Evolutionary conservation across 1,140 invertebrate species (phyloP).

Genomic region (Drosophila busckii): DNA sequence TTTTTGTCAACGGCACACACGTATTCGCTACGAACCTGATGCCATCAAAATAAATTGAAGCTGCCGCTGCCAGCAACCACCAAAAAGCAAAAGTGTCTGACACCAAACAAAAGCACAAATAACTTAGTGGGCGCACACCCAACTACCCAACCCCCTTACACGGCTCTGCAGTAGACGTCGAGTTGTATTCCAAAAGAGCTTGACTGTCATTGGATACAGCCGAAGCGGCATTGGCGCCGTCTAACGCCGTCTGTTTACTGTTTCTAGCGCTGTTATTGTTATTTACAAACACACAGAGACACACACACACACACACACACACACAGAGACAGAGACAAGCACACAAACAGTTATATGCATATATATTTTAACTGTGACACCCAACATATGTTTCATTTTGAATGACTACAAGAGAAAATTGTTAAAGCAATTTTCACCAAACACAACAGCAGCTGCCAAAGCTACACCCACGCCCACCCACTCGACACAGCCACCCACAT

Average conservation of each 20-base stretch:
- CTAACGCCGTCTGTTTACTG: no score
- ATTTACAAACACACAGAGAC: not conserved
- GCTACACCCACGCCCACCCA: not conserved
- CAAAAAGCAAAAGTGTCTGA: conserved; percentile 15
- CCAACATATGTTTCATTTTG: conserved; percentile 66
- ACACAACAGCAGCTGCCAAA: conserved; percentile 22
- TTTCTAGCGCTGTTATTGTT: no score
- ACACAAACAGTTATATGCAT: no score
- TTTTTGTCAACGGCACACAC: conserved; percentile 40
- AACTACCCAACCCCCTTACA: no score
- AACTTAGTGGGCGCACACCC: conserved; percentile 29
- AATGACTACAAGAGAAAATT: conserved; percentile 64
- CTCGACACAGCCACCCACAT: conserved; percentile 2
- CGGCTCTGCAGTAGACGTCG: no score
- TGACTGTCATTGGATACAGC: no score
- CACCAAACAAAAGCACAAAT: conserved; percentile 18
- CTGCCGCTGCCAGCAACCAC: conserved; percentile 16
- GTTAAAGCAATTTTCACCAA: conserved; percentile 59
- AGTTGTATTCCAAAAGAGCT: no score
- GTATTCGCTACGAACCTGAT: conserved; percentile 50
- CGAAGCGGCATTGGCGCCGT: no score
- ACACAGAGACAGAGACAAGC: not conserved
- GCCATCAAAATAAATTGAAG: conserved; percentile 69
- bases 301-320: no score
- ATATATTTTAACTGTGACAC: conserved; percentile 62